Conservation (phyloP, 1,140 invertebrate species). For the Conus betulinus region DNA sequence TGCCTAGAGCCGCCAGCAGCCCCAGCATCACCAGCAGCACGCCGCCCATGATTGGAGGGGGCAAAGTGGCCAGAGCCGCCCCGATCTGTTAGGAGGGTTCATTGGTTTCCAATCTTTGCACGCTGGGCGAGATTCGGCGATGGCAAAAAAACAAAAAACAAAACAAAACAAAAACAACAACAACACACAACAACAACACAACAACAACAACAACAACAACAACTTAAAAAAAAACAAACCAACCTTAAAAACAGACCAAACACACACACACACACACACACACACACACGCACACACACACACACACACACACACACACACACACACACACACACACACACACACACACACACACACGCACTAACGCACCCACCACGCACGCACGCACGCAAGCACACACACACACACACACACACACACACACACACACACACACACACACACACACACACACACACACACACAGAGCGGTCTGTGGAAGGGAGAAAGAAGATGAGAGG, state of each 20-base stretch:
- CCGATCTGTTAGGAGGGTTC: slow-evolving; percentile 72
- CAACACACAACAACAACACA: too few relatives aligned
- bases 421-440: background rate
- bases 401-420: background rate
- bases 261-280: background rate
- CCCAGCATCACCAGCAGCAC: slow-evolving; percentile 91
- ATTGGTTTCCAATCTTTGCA: too few relatives aligned
- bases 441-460: background rate
- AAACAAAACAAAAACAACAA: too few relatives aligned
- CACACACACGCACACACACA: background rate
- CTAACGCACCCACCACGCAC: too few relatives aligned
- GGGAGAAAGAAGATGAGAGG: too few relatives aligned
- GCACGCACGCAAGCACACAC: too few relatives aligned
- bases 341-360: background rate
- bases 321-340: background rate
- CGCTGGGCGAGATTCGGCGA: too few relatives aligned
- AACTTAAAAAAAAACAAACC: too few relatives aligned
- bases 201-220: too few relatives aligned
- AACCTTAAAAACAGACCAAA: too few relatives aligned
- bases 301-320: background rate
- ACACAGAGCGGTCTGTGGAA: too few relatives aligned
- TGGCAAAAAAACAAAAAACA: too few relatives aligned
- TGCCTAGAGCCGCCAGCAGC: slow-evolving; percentile 54
- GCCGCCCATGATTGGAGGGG: slow-evolving; percentile 89
- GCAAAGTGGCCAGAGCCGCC: slow-evolving; percentile 90